Conservation (phyloP, 2,113 vertebrate genomes). For the Sander vitreus region DNA sequence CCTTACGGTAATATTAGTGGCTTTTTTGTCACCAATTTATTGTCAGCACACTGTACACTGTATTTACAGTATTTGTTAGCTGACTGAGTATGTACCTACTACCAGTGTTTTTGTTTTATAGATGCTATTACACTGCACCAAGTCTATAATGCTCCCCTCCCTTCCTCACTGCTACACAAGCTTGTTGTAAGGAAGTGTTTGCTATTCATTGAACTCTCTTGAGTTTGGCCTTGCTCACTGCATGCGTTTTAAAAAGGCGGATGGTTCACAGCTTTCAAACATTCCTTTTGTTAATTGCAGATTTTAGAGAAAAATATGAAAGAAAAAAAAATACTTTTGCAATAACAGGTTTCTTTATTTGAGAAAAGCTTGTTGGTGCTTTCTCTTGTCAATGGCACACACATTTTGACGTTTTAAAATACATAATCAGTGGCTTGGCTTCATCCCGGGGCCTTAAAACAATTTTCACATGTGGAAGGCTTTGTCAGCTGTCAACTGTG, state of each 20-base stretch:
- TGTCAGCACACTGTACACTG: slow-evolving; percentile 21
- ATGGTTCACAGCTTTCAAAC: not conserved
- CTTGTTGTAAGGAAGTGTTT: slow-evolving; percentile 6
- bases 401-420: not conserved
- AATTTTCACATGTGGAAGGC: slow-evolving; percentile 44
- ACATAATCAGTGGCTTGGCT: slow-evolving; percentile 19
- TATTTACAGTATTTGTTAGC: slow-evolving; percentile 21
- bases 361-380: not conserved
- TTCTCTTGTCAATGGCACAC: not conserved
- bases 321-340: not conserved
- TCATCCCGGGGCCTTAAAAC: not conserved
- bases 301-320: not conserved
- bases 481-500: slow-evolving; percentile 55
- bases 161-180: not conserved
- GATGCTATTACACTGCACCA: not conserved
- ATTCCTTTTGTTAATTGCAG: not conserved
- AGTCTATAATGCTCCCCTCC: not conserved
- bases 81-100: not conserved
- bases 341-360: not conserved
- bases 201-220: not conserved
- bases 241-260: not conserved
- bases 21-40: slow-evolving; percentile 15
- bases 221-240: not conserved
- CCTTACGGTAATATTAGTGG: slow-evolving; percentile 21
- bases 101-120: slow-evolving; percentile 5